Evolutionary conservation across 2,888 invertebrate genomes (phyloP), one percentile per base, ranked within the genome.

Genomic region (Calameuta filiformis): DNA sequence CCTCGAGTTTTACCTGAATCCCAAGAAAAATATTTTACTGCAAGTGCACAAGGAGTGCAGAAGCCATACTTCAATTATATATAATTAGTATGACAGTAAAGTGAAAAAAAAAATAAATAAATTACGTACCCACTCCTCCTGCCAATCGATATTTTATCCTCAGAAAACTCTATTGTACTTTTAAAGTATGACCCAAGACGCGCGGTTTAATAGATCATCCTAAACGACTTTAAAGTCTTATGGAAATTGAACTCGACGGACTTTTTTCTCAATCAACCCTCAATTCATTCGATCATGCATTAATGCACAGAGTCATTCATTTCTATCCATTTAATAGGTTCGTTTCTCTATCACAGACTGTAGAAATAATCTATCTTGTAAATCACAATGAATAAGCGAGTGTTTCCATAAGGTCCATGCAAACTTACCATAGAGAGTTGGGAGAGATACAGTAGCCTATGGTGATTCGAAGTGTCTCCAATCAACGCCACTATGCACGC

Each of bases 381-480:
- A 74, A 73, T 56, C 15, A 75, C 15, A 23, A 69, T 75, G 68
- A 76, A 80, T 74, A 77, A 77, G 78, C 76, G 15, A 76, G 37
- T 71, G 81, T 82, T 80, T 73, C 68, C 73, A 76, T 75, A 35
- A 78, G 73, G 73, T 79, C 73, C 90, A 90, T 90, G 90, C 90
- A 92, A 91, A 93, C 93, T 92, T 92, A 93, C 93, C 92, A 93
- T 88, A 80, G 92, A 92, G 85, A 93, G 92, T 92, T 93, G 93
- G 82, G 93, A 93, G 86, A 93, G 92, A 90, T 93, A 93, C 89
- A 93, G 93, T 87, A 93, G 92, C 90, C 92, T 93, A 92, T 93
- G 93, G 87, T 93, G 93, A 90, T 93, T 93, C 91, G 92, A 93
- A 90, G 93, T 93, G 83, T 93, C 93, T 90, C 93, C 93, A 90